A percentile compares a stretch with the other conserved stretches of the same genome.
Conservation (phyloP, 2,113 vertebrate genomes). For the Recurvirostra avosetta region DNA sequence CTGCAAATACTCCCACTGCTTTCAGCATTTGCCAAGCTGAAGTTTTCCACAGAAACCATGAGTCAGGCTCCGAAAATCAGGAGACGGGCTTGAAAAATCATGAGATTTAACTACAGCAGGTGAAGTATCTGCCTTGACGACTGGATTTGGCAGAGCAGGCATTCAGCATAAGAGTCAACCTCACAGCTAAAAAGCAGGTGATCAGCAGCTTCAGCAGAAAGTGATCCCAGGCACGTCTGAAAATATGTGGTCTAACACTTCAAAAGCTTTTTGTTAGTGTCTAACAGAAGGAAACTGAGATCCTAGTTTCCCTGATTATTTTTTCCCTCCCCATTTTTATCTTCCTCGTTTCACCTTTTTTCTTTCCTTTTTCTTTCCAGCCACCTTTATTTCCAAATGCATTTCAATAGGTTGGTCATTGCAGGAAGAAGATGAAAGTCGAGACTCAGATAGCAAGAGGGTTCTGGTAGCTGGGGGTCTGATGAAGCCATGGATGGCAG, state of each 20-base stretch:
- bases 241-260: constrained; percentile 27
- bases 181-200: constrained; percentile 14
- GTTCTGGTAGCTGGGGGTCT: background rate
- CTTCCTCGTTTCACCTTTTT: background rate
- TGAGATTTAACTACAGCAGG: constrained; percentile 44
- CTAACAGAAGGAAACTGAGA: background rate
- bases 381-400: background rate
- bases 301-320: background rate
- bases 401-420: background rate
- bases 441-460: background rate
- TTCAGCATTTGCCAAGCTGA: constrained; percentile 57
- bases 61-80: constrained; percentile 59
- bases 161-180: background rate
- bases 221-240: background rate
- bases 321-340: background rate
- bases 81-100: constrained; percentile 52
- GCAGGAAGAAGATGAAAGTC: background rate
- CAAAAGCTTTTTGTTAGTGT: background rate
- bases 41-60: constrained; percentile 63
- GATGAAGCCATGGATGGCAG: background rate
- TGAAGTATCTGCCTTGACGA: background rate
- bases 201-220: constrained; percentile 7
- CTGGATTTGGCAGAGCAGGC: background rate
- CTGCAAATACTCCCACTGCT: constrained; percentile 64
- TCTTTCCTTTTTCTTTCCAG: background rate